These are phyloP conservation scores for Petrocephalus schoutedeni DNA, from an alignment of 2,797 vertebrate species.

Conservation along the genomic window DNA sequence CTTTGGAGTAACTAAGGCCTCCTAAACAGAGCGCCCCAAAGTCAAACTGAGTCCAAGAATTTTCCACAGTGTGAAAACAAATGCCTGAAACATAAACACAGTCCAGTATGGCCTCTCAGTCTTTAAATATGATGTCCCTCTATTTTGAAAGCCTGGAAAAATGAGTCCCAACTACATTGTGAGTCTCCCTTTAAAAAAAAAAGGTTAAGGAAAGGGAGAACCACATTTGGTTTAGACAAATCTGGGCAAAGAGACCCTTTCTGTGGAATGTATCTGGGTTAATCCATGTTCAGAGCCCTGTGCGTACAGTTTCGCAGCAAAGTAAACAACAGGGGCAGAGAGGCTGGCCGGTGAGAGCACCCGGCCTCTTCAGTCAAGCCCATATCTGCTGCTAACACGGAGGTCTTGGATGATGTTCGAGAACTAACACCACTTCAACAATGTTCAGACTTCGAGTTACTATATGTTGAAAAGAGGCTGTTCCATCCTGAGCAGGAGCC, in stretches of 20 bases:
- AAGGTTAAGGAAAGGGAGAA: neutral
- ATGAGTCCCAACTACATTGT: neutral
- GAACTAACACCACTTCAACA: neutral
- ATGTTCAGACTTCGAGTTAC: neutral
- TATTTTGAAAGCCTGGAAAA: neutral
- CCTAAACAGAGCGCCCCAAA: neutral
- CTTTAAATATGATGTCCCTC: neutral
- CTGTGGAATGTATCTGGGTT: neutral
- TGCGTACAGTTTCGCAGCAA: neutral
- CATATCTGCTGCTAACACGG: neutral
- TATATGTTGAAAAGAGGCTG: neutral
- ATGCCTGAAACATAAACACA: neutral
- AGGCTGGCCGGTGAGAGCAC: too few relatives aligned
- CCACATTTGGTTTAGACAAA: neutral
- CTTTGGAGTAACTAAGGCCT: too few relatives aligned
- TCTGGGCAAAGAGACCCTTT: constrained; percentile 8
- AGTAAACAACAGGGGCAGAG: neutral
- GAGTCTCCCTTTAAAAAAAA: neutral
- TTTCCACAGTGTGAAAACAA: neutral
- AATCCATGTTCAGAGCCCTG: neutral
- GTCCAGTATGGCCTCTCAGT: neutral
- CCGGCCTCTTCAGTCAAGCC: neutral
- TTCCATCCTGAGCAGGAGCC: neutral
- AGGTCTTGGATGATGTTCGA: neutral
- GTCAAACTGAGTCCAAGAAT: neutral